A percentile compares a stretch with the other conserved stretches of the same genome.
Conservation (phyloP, 1,140 invertebrate genomes). For the Megathymus violae region DNA sequence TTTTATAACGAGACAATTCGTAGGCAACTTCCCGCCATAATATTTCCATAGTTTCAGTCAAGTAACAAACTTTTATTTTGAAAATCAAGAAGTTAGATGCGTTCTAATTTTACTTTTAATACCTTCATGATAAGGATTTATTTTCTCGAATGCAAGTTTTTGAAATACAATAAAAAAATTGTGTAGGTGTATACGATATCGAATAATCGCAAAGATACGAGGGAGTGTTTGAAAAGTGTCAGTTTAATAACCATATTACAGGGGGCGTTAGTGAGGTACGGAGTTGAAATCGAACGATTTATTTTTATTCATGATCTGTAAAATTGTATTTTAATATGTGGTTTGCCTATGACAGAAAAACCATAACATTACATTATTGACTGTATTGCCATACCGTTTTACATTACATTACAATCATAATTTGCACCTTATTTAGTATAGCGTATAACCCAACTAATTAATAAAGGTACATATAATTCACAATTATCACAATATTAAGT, state of each 20-base stretch:
- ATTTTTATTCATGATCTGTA: slow-evolving; percentile 49
- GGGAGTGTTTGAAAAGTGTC: slow-evolving; percentile 60
- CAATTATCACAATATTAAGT: no score
- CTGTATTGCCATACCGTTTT: no score
- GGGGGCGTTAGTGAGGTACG: slow-evolving; percentile 48
- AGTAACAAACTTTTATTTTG: slow-evolving; percentile 38
- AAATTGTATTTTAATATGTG: slow-evolving; percentile 24
- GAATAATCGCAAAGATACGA: slow-evolving; percentile 61
- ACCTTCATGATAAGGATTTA: not conserved
- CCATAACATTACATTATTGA: no score
- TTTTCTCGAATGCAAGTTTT: slow-evolving; percentile 4
- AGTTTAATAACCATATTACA: slow-evolving; percentile 63
- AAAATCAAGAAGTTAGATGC: not conserved
- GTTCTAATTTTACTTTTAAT: slow-evolving; percentile 17
- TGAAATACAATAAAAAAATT: slow-evolving; percentile 27
- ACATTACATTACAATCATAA: no score
- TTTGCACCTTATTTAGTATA: no score
- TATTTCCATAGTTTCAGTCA: slow-evolving; percentile 72
- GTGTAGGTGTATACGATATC: slow-evolving; percentile 49
- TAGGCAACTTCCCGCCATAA: slow-evolving; percentile 77
- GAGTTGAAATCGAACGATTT: slow-evolving; percentile 50
- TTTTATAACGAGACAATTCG: slow-evolving; percentile 77
- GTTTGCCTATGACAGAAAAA: no score
- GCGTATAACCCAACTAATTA: no score
- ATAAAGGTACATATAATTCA: no score